These are phyloP conservation scores for Sicus ferrugineus DNA, from an alignment of 2,888 invertebrate species.

Conservation along the genomic window DNA sequence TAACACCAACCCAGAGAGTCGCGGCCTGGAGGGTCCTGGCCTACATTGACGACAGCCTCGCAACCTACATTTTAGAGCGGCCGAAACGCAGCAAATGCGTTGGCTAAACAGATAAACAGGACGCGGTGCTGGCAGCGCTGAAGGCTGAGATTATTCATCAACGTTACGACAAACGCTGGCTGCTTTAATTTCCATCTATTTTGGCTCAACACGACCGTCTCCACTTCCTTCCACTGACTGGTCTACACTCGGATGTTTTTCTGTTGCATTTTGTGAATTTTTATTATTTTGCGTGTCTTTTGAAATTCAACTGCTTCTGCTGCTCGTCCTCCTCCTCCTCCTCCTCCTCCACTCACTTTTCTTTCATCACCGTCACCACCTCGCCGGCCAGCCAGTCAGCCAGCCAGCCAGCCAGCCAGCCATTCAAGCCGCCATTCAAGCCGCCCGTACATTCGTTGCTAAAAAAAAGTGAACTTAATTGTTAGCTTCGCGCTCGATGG, in stretches of 20 bases:
- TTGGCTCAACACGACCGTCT: background rate
- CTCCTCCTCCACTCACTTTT: background rate
- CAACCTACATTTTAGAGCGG: slow-evolving; percentile 2
- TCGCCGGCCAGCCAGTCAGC: too few relatives aligned
- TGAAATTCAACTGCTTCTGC: slow-evolving; percentile 12
- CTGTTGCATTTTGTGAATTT: background rate
- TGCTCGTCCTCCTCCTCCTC: background rate
- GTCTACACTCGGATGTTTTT: background rate
- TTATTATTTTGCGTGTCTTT: background rate
- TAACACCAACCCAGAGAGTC: background rate
- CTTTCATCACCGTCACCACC: slow-evolving; percentile 3
- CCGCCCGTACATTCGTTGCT: background rate
- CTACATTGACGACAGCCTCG: slow-evolving; percentile 5
- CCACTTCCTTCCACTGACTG: background rate
- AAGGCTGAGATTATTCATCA: slow-evolving; percentile 10
- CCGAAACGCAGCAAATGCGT: background rate
- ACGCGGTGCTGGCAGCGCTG: background rate
- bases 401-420: too few relatives aligned
- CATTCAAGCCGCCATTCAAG: background rate
- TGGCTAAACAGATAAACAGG: background rate
- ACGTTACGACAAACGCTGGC: background rate
- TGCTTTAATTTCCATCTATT: background rate
- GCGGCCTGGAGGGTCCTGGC: background rate
- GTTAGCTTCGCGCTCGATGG: slow-evolving; percentile 14
- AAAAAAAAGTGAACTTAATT: slow-evolving; percentile 28